Conservation (phyloP, 1,140 invertebrate genomes). For the Brachionus calyciflorus region DNA sequence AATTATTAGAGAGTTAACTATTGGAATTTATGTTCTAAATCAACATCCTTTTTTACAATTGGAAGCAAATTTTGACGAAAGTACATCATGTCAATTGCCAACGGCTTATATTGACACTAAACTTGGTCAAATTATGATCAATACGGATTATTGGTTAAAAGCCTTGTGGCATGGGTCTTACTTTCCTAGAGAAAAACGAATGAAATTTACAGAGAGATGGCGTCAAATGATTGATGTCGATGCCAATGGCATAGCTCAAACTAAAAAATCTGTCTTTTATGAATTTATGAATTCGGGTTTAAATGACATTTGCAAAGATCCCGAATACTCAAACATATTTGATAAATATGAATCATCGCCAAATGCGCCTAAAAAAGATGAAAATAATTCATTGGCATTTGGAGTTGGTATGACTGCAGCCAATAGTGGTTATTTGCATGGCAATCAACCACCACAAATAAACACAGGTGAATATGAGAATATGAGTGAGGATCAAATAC, state of each 20-base stretch:
- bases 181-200: conserved; percentile 59
- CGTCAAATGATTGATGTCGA: conserved; percentile 56
- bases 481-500: conserved; percentile 53
- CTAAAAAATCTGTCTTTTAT: conserved; percentile 55
- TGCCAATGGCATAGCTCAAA: conserved; percentile 54
- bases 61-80: conserved; percentile 58
- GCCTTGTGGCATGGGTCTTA: conserved; percentile 59
- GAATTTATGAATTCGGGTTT: conserved; percentile 58
- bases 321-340: not conserved
- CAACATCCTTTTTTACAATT: conserved; percentile 55
- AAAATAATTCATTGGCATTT: conserved; percentile 1
- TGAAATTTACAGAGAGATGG: conserved; percentile 60
- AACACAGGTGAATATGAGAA: conserved; percentile 51
- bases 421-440: conserved; percentile 10
- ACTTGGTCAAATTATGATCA: conserved; percentile 56
- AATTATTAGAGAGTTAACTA: conserved; percentile 58
- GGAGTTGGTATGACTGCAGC: conserved; percentile 31
- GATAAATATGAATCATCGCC: not conserved
- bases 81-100: conserved; percentile 55
- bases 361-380: conserved; percentile 14
- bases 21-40: conserved; percentile 59
- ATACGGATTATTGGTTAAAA: conserved; percentile 61
- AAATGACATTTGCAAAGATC: not conserved
- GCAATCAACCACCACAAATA: not conserved
- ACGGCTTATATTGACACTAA: conserved; percentile 59